Evolutionary conservation across 2,113 vertebrate species (phyloP), one percentile per base, ranked within the genome.

Genomic region (Lepus timidus): DNA sequence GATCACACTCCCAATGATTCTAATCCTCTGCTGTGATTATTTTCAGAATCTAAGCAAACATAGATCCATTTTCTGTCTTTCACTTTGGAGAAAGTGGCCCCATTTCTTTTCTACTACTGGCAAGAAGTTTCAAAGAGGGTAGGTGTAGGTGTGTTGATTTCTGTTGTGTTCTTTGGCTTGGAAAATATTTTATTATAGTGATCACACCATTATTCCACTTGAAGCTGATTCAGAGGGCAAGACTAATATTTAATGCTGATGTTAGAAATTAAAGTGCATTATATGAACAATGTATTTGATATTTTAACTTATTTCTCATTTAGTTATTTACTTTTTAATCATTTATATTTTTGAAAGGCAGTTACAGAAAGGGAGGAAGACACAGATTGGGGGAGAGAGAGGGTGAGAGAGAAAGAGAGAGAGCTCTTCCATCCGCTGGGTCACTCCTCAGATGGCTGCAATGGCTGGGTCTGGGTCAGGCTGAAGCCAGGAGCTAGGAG

Each of bases 201-300:
- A 29, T 74, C 62, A 90, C 4, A 90, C 14, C 4, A 2, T 65
- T 75, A 85, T 29, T 76, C 89, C 19, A 85, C 85, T 79, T 80
- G 49, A 88, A 74, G 16, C 64, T 88, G 33, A 90, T 84, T 80
- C n/a, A 67, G 2, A 75, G 71, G 11, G 39, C 12, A 70, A 36
- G 23, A n/a, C 20, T 16, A 20, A n/a, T 29, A 58, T 88, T 73
- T 29, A 49, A 44, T 85, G 23, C 82, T 52, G 13, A 1, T 68
- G 1, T 65, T 85, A 83, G 9, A 79, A 36, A 74, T 78, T 90
- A 94, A 95, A 44, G 74, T 74, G 6, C 11, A 52, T 91, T 91
- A n/a, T 52, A 5, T 27, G 17, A 52, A 73, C 64, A 68, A 0
- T 67, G 70, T 67, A 61, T 22, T 90, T 67, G 79, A n/a, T 36